Evolutionary conservation across 2,888 invertebrate species (phyloP).

Genomic region (Agonopterix heracliana): DNA sequence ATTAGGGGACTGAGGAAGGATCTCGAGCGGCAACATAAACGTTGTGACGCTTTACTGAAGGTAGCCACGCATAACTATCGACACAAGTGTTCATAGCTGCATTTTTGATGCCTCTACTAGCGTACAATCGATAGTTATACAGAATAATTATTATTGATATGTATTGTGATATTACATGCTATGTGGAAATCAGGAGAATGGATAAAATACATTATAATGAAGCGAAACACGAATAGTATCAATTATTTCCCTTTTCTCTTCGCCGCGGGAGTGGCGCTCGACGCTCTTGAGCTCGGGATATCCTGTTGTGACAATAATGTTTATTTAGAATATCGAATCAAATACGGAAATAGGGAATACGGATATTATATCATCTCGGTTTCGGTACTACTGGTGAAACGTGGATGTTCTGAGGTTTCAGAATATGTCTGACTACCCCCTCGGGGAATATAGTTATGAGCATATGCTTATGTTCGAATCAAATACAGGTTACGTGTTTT

Average conservation of each 20-base stretch:
- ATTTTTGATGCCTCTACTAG: neutral
- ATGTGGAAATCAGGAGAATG: conserved; percentile 65
- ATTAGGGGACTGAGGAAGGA: conserved; percentile 23
- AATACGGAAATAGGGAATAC: too few species aligned
- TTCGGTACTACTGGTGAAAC: too few species aligned
- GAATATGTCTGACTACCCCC: too few species aligned
- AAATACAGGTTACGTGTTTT: too few species aligned
- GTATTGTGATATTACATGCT: conserved; percentile 73
- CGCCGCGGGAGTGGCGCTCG: conserved; percentile 65
- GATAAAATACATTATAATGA: conserved; percentile 64
- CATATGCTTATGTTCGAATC: too few species aligned
- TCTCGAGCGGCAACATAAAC: conserved; percentile 34
- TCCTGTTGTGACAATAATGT: conserved; percentile 17
- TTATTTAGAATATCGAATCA: too few species aligned
- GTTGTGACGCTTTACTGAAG: conserved; percentile 33
- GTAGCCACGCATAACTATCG: conserved; percentile 42
- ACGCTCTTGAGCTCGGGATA: conserved; percentile 43
- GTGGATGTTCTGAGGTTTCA: too few species aligned
- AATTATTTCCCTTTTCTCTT: conserved; percentile 74
- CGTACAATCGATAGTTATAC: conserved; percentile 41
- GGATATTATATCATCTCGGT: too few species aligned
- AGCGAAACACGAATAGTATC: conserved; percentile 52
- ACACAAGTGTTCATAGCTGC: conserved; percentile 10
- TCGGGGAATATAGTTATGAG: too few species aligned
- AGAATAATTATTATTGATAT: conserved; percentile 50